Conservation (phyloP, 2,113 vertebrate genomes). For the Siniperca knerii region DNA sequence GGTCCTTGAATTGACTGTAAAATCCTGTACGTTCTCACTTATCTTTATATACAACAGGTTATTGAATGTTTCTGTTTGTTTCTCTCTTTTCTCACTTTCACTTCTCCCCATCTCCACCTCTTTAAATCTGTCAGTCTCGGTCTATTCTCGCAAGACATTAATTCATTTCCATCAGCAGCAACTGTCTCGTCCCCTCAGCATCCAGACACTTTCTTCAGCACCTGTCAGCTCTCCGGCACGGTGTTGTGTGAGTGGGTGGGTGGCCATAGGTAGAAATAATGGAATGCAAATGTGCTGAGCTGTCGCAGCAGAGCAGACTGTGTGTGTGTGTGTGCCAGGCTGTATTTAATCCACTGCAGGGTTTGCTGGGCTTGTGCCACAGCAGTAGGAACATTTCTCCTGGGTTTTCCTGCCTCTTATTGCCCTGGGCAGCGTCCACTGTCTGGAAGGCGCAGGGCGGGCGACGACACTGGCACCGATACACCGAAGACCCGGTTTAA, state of each 20-base stretch:
- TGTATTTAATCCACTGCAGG: constrained; percentile 67
- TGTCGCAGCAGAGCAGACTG: constrained; percentile 47
- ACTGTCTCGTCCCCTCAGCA: constrained; percentile 52
- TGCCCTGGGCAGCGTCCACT: constrained; percentile 43
- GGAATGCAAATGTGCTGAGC: constrained; percentile 69
- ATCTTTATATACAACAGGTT: background rate
- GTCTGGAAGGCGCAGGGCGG: constrained; percentile 47
- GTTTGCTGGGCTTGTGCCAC: constrained; percentile 49
- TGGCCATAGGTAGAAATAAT: constrained; percentile 64
- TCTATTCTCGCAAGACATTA: constrained; percentile 26
- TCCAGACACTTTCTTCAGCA: constrained; percentile 56
- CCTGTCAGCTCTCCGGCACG: constrained; percentile 46
- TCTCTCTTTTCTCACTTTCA: constrained; percentile 32
- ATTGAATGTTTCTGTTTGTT: constrained; percentile 23
- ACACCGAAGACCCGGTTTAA: constrained; percentile 66
- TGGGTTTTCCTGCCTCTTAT: constrained; percentile 44
- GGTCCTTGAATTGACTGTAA: constrained; percentile 33
- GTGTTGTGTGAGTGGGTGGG: constrained; percentile 29
- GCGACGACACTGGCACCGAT: constrained; percentile 39
- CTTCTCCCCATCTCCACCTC: constrained; percentile 15
- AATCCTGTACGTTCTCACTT: constrained; percentile 9
- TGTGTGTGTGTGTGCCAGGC: constrained; percentile 27
- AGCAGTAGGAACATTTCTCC: constrained; percentile 46
- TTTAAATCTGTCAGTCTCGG: constrained; percentile 56
- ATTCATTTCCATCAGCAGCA: constrained; percentile 59